Conservation (phyloP, 1,140 invertebrate genomes). For the Camponotus vicinus region DNA sequence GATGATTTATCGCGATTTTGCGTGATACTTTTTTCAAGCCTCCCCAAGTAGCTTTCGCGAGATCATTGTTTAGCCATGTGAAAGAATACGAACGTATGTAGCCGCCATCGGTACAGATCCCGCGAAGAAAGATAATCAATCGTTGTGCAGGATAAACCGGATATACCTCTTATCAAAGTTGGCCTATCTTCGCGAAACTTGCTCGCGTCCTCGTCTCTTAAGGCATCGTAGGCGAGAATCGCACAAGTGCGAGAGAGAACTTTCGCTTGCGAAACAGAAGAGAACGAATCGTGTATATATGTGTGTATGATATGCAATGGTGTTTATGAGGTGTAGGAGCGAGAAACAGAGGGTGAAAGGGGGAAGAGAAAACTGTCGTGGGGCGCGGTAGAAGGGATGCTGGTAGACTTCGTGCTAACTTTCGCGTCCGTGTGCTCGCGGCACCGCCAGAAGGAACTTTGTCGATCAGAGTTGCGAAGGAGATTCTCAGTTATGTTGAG, state of each 20-base stretch:
- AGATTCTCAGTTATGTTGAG: conserved; percentile 68
- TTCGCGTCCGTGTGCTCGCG: conserved; percentile 71
- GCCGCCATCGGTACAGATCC: conserved; percentile 35
- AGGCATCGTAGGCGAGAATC: neutral
- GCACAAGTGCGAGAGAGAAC: conserved; percentile 24
- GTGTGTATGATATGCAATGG: no score
- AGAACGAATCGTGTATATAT: neutral
- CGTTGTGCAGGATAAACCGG: conserved; percentile 81
- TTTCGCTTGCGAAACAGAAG: neutral
- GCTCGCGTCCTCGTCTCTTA: conserved; percentile 34
- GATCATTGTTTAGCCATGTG: conserved; percentile 22
- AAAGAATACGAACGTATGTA: conserved; percentile 29
- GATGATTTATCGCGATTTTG: conserved; percentile 18
- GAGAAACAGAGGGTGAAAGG: conserved; percentile 17
- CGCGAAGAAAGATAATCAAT: conserved; percentile 83
- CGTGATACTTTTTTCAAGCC: neutral
- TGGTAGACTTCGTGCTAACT: conserved; percentile 63
- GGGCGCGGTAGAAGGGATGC: conserved; percentile 28
- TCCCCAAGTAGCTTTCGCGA: neutral
- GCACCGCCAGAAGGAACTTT: conserved; percentile 79
- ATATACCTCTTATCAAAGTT: conserved; percentile 84
- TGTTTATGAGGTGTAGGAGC: no score
- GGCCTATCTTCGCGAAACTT: conserved; percentile 83
- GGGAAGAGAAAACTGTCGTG: neutral
- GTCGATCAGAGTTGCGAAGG: conserved; percentile 82